Percentiles rank a stretch among this genome's conserved stretches.
Conservation (phyloP, 2,888 invertebrate genomes). For the Pristionchus japonicus region DNA sequence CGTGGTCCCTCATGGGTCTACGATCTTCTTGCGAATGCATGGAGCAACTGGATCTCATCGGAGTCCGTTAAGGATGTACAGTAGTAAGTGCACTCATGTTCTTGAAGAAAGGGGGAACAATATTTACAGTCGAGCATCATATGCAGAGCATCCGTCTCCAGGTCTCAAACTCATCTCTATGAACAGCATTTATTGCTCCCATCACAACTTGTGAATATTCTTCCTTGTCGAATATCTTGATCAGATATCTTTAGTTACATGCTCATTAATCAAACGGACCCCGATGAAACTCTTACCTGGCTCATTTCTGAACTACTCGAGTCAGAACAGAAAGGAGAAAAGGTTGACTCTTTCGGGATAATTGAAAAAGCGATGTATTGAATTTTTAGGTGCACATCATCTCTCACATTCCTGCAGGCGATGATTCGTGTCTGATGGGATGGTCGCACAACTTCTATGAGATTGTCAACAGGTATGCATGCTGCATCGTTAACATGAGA, state of each 20-base stretch:
- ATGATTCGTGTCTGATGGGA: conserved; percentile 81
- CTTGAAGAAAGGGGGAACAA: too few species aligned
- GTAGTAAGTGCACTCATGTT: conserved; percentile 54
- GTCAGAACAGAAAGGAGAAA: conserved; percentile 84
- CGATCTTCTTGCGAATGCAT: conserved; percentile 82
- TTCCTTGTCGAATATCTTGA: not conserved
- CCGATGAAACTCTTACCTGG: conserved; percentile 86
- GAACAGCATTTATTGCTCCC: conserved; percentile 76
- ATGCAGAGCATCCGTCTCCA: conserved; percentile 81
- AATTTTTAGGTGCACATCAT: conserved; percentile 58
- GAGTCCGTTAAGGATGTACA: conserved; percentile 61
- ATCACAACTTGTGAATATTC: conserved; percentile 68
- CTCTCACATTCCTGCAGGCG: conserved; percentile 86
- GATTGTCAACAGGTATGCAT: conserved; percentile 75
- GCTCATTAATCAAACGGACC: conserved; percentile 87
- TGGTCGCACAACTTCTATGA: conserved; percentile 87
- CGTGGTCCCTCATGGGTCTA: conserved; percentile 86
- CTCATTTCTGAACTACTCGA: conserved; percentile 82
- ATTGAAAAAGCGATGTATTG: not conserved
- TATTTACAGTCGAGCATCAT: conserved; percentile 82
- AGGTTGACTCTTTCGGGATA: too few species aligned
- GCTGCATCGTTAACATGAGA: not conserved
- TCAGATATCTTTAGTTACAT: conserved; percentile 79
- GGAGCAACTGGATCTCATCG: conserved; percentile 86
- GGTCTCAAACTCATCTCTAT: conserved; percentile 70